Evolutionary conservation across 2,113 vertebrate genomes (phyloP).

Genomic region (Phyllopteryx taeniolatus): DNA sequence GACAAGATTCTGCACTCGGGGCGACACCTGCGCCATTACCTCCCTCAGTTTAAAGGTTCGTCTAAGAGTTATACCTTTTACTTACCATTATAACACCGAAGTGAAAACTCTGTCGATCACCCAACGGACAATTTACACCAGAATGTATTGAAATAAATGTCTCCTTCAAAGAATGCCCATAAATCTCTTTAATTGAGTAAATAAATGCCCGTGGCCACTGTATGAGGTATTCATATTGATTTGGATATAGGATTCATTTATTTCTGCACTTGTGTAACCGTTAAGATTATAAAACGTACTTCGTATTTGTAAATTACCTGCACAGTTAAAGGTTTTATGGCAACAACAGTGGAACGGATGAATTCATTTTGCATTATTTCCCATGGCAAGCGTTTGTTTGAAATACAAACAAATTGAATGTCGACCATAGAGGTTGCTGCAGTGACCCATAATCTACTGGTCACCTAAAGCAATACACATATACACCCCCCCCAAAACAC

Average conservation of each 20-base stretch:
- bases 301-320: not conserved
- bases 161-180: not conserved
- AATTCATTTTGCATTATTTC: too few species aligned
- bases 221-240: too few species aligned
- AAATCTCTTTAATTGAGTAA: not conserved
- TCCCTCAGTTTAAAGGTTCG: conserved; percentile 74
- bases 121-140: not conserved
- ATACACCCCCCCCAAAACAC: too few species aligned
- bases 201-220: not conserved
- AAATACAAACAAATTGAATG: too few species aligned
- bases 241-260: too few species aligned
- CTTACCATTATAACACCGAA: not conserved
- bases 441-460: too few species aligned
- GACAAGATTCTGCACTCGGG: conserved; percentile 75
- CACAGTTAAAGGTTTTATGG: not conserved
- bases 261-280: not conserved
- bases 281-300: not conserved
- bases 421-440: too few species aligned
- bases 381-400: too few species aligned
- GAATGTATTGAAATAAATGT: not conserved
- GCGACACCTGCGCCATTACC: conserved; percentile 70
- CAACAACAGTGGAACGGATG: too few species aligned
- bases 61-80: not conserved
- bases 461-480: too few species aligned
- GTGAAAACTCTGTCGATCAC: not conserved